phyloP scores from a whole-genome alignment of 2,888 invertebrate species.

The Nymphalis urticae region DNA sequence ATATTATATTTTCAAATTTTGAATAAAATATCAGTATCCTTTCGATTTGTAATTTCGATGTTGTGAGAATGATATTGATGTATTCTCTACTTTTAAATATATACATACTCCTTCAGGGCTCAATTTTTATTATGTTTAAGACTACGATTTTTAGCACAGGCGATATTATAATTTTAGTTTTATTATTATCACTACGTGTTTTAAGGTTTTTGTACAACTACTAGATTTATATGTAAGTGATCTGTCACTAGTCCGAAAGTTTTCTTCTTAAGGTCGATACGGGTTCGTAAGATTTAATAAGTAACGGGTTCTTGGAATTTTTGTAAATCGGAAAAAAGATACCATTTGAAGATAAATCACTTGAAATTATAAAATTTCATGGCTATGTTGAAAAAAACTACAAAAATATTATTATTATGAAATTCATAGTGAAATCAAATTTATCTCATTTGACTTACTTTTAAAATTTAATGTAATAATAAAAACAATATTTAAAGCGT shows the following conservation, averaged over 20 bases:
- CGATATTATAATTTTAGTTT: conserved; percentile 3
- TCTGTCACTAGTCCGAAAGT: conserved; percentile 5
- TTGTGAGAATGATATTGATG: conserved; percentile 6
- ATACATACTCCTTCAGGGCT: conserved; percentile 14
- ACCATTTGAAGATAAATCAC: too few relatives aligned
- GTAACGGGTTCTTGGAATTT: too few relatives aligned
- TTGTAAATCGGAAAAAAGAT: too few relatives aligned
- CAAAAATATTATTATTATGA: too few relatives aligned
- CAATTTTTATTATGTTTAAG: conserved; percentile 16
- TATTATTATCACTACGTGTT: neutral
- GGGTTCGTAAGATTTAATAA: neutral
- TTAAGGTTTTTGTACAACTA: neutral
- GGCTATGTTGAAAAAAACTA: too few relatives aligned
- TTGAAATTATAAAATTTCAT: too few relatives aligned
- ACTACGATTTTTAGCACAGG: neutral
- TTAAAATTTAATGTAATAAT: too few relatives aligned
- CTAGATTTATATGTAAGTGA: neutral
- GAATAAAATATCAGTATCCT: conserved; percentile 19
- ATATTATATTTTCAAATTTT: conserved; percentile 2
- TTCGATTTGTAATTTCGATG: conserved; percentile 6
- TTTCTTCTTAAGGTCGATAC: conserved; percentile 4
- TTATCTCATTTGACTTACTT: too few relatives aligned
- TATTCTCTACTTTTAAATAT: conserved; percentile 8
- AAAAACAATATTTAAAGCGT: too few relatives aligned
- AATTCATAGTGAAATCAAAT: too few relatives aligned